A percentile compares a stretch with the other conserved stretches of the same genome.
Evolutionary conservation across 1,140 invertebrate species (phyloP).

Genomic region (Theocolax elegans): DNA sequence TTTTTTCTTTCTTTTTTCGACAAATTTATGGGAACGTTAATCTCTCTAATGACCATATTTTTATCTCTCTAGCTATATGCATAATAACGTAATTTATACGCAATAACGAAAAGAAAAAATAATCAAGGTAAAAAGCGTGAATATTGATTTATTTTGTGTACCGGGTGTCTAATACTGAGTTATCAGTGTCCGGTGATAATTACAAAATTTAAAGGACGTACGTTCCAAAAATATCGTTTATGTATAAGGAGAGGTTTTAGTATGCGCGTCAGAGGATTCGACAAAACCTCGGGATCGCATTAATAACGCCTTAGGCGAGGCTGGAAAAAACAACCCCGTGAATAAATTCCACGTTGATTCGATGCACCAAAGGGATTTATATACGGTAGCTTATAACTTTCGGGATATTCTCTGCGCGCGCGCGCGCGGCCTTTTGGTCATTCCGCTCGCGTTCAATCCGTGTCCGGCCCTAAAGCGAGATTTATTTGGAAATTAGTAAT

Average conservation of each 20-base stretch:
- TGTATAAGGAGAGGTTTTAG: neutral
- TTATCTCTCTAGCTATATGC: neutral
- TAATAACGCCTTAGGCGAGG: neutral
- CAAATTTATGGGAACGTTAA: neutral
- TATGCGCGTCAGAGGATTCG: no score
- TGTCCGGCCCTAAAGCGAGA: neutral
- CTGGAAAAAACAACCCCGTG: neutral
- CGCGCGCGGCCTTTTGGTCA: no score
- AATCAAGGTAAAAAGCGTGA: no score
- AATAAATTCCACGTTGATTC: neutral
- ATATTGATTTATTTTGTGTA: no score
- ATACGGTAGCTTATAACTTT: neutral
- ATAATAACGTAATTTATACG: neutral
- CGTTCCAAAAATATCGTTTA: neutral
- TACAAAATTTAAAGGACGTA: no score
- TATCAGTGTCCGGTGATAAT: no score
- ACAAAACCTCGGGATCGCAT: neutral
- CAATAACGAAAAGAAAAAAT: no score
- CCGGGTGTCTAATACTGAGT: no score
- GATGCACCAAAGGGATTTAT: neutral
- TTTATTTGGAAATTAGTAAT: slow-evolving; percentile 1
- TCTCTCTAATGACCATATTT: neutral
- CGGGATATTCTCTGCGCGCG: no score
- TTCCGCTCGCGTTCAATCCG: no score
- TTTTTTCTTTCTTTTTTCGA: neutral